Evolutionary conservation across 2,113 vertebrate genomes (phyloP), one percentile per base, ranked within the genome.

Genomic region (Chamaea fasciata): DNA sequence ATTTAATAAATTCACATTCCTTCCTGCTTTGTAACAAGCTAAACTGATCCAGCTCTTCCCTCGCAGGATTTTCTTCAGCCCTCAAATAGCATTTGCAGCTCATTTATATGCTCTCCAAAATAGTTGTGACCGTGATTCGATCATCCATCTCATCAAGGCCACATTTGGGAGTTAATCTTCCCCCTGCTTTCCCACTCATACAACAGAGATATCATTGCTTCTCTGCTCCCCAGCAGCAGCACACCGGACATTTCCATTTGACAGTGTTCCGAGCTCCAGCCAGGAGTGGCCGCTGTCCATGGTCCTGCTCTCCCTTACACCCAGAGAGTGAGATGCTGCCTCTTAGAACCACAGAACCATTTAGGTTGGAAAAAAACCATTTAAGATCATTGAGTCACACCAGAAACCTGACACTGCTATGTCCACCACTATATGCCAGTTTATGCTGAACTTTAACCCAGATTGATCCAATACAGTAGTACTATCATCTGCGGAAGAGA

Each of bases 241-340:
- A 1, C 1, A 3, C 14, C 11, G 22, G 14, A 2, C 42, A 42
- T 70, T 76, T 35, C 55, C 47, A 2, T 35, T 17, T 22, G 18
- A 13, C 21, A n/a, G 5, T 0, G 0, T 11, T 5, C 5, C 0
- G 0, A 46, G 20, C 9, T 17, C 31, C n/a, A 8, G 4, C 6
- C 9, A 1, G 4, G 8, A 1, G 33, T 2, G 22, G n/a, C 41
- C 0, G 0, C 62, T 90, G n/a, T 71, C 70, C 30, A 11, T 55
- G 33, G 33, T 14, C 3, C 44, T 57, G 30, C 3, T 39, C 9
- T 15, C 11, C 23, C 9, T 31, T 18, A 19, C 27, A 1, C 7
- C 1, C 2, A 0, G 2, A 22, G 26, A 28, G 10, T 2, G 21
- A 3, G 8, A 8, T 6, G 13, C 5, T 28, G n/a, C 26, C 21